Evolutionary conservation across 2,113 vertebrate species (phyloP).

Genomic region (Azemiops feae): DNA sequence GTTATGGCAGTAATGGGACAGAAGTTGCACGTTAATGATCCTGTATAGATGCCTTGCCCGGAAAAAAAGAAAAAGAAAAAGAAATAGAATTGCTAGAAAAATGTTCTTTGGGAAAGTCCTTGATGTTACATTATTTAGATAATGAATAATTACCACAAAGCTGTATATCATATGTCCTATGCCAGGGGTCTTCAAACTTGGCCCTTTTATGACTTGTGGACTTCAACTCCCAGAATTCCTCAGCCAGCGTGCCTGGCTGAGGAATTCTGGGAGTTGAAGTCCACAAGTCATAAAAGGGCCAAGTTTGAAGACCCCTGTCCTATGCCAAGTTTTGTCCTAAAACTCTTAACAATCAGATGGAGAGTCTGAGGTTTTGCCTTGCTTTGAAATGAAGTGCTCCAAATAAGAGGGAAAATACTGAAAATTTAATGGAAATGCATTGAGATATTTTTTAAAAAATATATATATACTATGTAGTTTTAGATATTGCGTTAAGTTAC

Average conservation of each 20-base stretch:
- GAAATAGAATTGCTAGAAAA: neutral
- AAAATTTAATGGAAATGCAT: too few species aligned
- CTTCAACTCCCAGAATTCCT: too few species aligned
- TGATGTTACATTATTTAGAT: slow-evolving; percentile 22
- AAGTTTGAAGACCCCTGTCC: neutral
- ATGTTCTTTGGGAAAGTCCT: slow-evolving; percentile 11
- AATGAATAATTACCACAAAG: neutral
- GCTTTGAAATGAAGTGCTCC: neutral
- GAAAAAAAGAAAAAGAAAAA: neutral
- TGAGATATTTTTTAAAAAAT: too few species aligned
- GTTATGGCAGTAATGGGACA: neutral
- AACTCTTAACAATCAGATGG: neutral
- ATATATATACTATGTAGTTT: too few species aligned
- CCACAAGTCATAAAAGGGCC: too few species aligned
- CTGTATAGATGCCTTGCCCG: neutral
- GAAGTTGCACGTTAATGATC: neutral
- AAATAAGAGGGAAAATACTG: neutral
- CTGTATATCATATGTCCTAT: neutral
- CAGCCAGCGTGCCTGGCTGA: too few species aligned
- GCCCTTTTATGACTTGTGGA: too few species aligned
- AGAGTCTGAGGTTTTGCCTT: neutral
- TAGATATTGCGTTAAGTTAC: too few species aligned
- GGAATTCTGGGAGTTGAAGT: too few species aligned
- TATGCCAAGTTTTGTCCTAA: neutral
- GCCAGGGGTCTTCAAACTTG: too few species aligned